Evolutionary conservation across 2,113 vertebrate genomes (phyloP).

Genomic region (Holacanthus passer): DNA sequence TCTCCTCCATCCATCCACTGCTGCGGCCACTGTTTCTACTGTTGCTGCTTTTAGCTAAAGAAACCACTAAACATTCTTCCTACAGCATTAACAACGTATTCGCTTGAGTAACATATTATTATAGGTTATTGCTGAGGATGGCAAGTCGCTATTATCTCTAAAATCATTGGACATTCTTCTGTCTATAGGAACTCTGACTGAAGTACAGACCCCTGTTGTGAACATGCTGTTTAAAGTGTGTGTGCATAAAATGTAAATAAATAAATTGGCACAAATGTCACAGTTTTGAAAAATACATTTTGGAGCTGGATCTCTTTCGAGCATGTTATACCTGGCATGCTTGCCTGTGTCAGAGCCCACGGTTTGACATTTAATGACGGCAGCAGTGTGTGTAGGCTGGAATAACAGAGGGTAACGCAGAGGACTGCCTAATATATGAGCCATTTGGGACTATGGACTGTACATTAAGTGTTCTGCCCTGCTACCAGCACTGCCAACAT

Average conservation of each 20-base stretch:
- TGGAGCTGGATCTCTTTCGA: neutral
- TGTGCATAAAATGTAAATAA: neutral
- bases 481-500: constrained; percentile 27
- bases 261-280: neutral
- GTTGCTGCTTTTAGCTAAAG: neutral
- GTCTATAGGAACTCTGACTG: neutral
- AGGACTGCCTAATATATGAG: constrained; percentile 29
- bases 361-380: constrained; percentile 52
- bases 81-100: neutral
- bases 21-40: too few species aligned
- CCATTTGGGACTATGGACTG: constrained; percentile 46
- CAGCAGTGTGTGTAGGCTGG: constrained; percentile 29
- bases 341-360: constrained; percentile 25
- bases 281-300: constrained; percentile 7
- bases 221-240: neutral
- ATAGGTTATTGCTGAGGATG: too few species aligned
- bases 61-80: neutral
- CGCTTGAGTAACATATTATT: neutral
- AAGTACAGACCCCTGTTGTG: neutral
- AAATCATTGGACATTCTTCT: too few species aligned
- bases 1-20: too few species aligned
- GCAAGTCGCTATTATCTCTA: too few species aligned
- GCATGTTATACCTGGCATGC: constrained; percentile 25
- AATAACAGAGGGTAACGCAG: constrained; percentile 48
- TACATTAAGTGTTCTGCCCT: constrained; percentile 45